Evolutionary conservation across 2,888 invertebrate species (phyloP).

Genomic region (Drosophila koepferae): DNA sequence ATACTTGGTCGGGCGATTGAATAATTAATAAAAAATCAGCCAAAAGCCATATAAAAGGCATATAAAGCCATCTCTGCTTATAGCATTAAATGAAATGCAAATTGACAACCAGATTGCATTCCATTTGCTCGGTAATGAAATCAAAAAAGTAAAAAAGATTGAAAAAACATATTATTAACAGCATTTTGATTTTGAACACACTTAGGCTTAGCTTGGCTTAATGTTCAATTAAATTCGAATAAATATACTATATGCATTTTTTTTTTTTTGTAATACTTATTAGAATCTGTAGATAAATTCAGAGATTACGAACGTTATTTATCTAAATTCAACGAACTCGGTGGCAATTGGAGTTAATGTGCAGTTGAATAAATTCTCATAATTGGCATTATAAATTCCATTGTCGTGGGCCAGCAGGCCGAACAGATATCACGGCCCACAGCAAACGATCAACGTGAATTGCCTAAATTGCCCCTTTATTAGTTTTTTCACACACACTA

Average conservation of each 20-base stretch:
- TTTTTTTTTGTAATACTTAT: not conserved
- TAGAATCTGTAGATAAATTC: conserved; percentile 1
- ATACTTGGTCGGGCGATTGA: not conserved
- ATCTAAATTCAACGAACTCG: conserved; percentile 7
- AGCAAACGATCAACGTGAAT: conserved; percentile 64
- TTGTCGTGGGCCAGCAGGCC: conserved; percentile 18
- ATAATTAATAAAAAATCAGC: not conserved
- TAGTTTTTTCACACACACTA: conserved; percentile 81
- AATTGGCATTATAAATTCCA: conserved; percentile 75
- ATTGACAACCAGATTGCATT: conserved; percentile 16
- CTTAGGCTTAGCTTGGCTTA: conserved; percentile 4
- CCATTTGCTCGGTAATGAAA: conserved; percentile 11
- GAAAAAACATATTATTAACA: not conserved
- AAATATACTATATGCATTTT: no score
- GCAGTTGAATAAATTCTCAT: conserved; percentile 44
- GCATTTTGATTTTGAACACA: conserved; percentile 2
- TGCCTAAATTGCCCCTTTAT: conserved; percentile 79
- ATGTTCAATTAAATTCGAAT: not conserved
- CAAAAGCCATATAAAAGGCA: conserved; percentile 6
- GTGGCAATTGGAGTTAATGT: conserved; percentile 42
- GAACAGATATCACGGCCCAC: conserved; percentile 32
- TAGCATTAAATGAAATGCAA: conserved; percentile 7
- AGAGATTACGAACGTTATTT: not conserved
- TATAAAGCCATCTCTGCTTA: conserved; percentile 10
- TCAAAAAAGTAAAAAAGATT: not conserved